Evolutionary conservation across 1,140 invertebrate genomes (phyloP), one percentile per base, ranked within the genome.

Genomic region (Andricus grossulariae): DNA sequence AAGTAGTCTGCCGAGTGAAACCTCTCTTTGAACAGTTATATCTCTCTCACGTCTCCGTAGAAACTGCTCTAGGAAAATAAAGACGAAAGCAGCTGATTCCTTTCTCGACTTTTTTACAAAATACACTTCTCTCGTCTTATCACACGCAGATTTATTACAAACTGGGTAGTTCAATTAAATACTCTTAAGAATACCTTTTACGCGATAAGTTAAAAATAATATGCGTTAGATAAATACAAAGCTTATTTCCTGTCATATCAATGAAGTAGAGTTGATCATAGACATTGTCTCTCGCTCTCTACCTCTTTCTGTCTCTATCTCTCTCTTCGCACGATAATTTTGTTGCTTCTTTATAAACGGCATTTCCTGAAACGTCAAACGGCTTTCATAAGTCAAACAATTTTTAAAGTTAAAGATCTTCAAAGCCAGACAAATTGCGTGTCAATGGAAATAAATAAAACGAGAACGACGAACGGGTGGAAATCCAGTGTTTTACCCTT

Each of bases 131-230:
- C 39, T 71, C 21, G 66, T 70, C 25, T 71, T 82, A 71, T 85
- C 84, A 87, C 85, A 86, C 83, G 79, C 70, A 77, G 79, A 78
- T 78, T 78, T 80, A 84, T 80, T 74, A 76, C 78, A 57, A 76
- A 75, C 39, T 75, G 77, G 79, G 70, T 76, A 78, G 80, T 87
- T 86, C 66, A 86, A 82, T 87, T 87, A 87, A 87, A 84, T 87
- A 86, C 57, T 85, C 83, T 85, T 82, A 83, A 76, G 76, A 80
- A 78, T 82, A 80, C 74, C 6, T 70, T 72, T 80, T 80, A 80
- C 39, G 70, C 76, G 70, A 45, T 50, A 76, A 80, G 16, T 80
- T 60, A 82, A 55, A 72, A 74, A 78, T 18, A 50, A 78, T 80
- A 82, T 66, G 32, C 71, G 77, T 82, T 79, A 66, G 50, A 79